phyloP scores from a whole-genome alignment of 1,140 invertebrate species.

The Mylabris phalerata region DNA sequence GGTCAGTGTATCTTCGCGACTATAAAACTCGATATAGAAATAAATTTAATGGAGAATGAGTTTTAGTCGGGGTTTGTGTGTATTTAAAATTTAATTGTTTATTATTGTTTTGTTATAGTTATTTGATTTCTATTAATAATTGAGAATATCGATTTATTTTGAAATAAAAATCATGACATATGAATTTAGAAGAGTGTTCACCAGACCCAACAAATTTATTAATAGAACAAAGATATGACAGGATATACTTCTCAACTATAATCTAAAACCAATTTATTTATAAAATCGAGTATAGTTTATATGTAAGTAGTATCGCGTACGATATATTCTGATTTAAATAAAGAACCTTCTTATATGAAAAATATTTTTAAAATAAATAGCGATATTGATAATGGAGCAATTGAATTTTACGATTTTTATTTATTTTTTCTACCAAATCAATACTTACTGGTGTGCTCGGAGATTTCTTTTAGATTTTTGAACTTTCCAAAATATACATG shows the following conservation, averaged over 20 bases:
- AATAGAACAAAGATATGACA: conserved; percentile 15
- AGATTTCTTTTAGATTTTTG: conserved; percentile 62
- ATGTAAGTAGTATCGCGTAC: not conserved
- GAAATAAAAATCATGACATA: conserved; percentile 1
- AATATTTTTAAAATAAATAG: no score
- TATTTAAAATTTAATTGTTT: no score
- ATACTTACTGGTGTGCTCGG: conserved; percentile 53
- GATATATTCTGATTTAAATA: no score
- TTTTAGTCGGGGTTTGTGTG: no score
- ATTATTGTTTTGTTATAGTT: no score
- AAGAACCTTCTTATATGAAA: no score
- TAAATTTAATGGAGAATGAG: no score
- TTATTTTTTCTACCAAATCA: not conserved
- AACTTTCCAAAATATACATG: conserved; percentile 78
- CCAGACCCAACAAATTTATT: conserved; percentile 17
- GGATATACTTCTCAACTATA: conserved; percentile 8
- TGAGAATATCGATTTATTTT: conserved; percentile 15
- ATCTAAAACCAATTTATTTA: conserved; percentile 11
- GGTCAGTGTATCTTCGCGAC: no score
- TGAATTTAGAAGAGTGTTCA: conserved; percentile 10
- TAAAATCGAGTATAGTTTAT: conserved; percentile 9
- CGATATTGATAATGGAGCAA: no score
- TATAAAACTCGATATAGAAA: no score
- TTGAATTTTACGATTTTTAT: not conserved
- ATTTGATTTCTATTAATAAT: conserved; percentile 15